Evolutionary conservation across 2,113 vertebrate species (phyloP).

Genomic region (Thryonomys swinderianus): DNA sequence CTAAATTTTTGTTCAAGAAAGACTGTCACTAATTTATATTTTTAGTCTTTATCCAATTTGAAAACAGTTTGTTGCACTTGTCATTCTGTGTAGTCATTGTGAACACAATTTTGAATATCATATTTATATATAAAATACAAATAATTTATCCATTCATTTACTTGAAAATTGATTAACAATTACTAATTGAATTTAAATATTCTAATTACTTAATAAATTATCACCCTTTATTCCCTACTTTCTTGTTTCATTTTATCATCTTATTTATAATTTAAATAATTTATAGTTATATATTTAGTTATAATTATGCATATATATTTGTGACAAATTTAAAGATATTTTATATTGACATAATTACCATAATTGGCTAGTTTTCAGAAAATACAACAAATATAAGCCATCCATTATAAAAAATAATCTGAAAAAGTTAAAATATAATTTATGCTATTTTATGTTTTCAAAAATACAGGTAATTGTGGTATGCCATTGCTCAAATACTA

Average conservation of each 20-base stretch:
- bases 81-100: neutral
- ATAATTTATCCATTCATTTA: neutral
- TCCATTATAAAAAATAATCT: slow-evolving; percentile 81
- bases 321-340: slow-evolving; percentile 73
- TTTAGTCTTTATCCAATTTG: neutral
- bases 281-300: neutral
- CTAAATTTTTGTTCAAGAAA: neutral
- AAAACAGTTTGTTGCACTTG: neutral
- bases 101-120: neutral
- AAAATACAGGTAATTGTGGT: slow-evolving; percentile 81
- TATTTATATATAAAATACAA: neutral
- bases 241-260: neutral
- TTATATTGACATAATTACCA: slow-evolving; percentile 75
- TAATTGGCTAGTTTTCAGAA: slow-evolving; percentile 81
- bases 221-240: neutral
- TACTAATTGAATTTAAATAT: neutral
- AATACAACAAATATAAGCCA: slow-evolving; percentile 78
- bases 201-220: neutral
- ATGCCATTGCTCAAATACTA: slow-evolving; percentile 82
- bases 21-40: neutral
- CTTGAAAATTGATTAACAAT: neutral
- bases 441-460: slow-evolving; percentile 67
- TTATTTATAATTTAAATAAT: neutral
- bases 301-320: neutral
- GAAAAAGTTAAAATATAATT: slow-evolving; percentile 82